Base-by-base conservation (phyloP, 2,888 invertebrate genomes). In the Latrodectus elegans region DNA sequence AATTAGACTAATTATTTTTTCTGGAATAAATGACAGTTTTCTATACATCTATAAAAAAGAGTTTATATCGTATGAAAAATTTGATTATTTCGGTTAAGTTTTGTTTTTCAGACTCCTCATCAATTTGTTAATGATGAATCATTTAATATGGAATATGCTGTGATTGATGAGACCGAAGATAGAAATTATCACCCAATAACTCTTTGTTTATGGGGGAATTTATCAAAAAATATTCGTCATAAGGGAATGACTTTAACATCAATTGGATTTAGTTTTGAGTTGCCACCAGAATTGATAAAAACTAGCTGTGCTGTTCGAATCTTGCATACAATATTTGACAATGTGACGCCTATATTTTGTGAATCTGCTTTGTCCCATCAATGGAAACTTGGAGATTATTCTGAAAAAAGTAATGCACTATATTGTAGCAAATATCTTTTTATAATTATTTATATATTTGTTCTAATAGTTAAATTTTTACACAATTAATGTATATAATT, bases 201-300 rank as follows among this genome's bases (percentile, higher is more conserved):
- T 22, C 26, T 80, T 11, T 88, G 84, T 65, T 73, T 89, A n/a
- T 89, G 89, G 89, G 89, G 81, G 26, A 89, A 89, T 67, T 60
- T 89, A 51, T 53, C 89, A n/a, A 83, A 87, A 72, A 89, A 89
- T 38, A 12, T 84, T 10, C 53, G 89, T 3, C 84, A 89, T 65
- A 89, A 86, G 70, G 89, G 89, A 0, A 71, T 83, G 71, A 73
- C 82, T 38, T 49, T 78, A 10, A 17, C 81, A 3, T 55, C 51
- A 0, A 26, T 83, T 9, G 85, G 86, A 22, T 84, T 84, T n/a
- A 84, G 79, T 51, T 85, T 89, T 67, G 89, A 89, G 55, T 52
- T 89, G 49, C 89, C 89, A 10, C 81, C 80, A 2, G 85, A 85
- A 49, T 51, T 89, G 68, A 4, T 86, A 17, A 75, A 81, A 60